A percentile compares a stretch with the other conserved stretches of the same genome.
phyloP scores from a whole-genome alignment of 2,113 vertebrate species.

The Galeopterus variegatus region DNA sequence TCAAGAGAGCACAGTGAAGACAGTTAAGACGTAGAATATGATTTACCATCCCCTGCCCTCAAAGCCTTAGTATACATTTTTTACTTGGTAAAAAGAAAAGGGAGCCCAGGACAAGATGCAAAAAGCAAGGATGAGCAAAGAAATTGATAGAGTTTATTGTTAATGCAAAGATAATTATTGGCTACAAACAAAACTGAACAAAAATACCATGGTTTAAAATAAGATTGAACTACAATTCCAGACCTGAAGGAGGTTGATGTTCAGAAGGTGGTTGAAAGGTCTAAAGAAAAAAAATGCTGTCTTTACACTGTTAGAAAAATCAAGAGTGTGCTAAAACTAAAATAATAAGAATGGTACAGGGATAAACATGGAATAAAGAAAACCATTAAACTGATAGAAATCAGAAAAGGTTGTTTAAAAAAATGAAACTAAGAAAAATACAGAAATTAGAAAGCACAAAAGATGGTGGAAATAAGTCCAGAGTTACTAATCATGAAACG shows the following conservation, averaged over 20 bases:
- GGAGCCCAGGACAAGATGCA: background rate
- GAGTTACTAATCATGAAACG: background rate
- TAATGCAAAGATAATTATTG: background rate
- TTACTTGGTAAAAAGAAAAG: background rate
- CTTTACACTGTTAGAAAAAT: background rate
- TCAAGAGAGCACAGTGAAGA: background rate
- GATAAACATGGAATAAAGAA: background rate
- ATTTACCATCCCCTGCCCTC: fast-evolving
- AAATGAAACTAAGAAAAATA: background rate
- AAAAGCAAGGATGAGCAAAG: background rate
- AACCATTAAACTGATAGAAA: background rate
- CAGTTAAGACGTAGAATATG: background rate
- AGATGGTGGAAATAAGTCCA: background rate
- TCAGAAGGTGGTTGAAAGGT: background rate
- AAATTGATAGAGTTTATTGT: background rate
- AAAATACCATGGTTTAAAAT: background rate
- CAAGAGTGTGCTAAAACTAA: background rate
- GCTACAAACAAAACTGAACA: background rate
- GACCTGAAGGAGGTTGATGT: background rate
- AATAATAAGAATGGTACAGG: background rate
- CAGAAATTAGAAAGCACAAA: background rate
- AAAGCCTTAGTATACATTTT: background rate
- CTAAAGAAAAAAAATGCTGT: too few relatives aligned
- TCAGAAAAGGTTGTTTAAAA: background rate
- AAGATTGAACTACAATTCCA: background rate